Base-by-base conservation (phyloP, 2,888 invertebrate species). In the Trissolcus japonicus region DNA sequence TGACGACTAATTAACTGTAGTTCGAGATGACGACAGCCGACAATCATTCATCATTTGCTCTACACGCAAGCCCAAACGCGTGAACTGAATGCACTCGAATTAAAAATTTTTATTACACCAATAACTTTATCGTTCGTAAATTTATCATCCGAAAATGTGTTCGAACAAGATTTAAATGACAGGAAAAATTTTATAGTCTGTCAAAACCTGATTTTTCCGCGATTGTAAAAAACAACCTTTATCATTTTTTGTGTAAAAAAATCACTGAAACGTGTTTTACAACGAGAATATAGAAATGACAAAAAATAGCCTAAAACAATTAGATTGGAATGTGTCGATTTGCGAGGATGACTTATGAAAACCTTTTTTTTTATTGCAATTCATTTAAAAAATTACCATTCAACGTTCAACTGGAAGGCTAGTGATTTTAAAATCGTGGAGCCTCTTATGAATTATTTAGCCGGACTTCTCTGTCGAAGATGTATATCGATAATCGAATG, bases 401-500 rank as follows among this genome's bases (percentile, higher is more conserved):
- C 17, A 4, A 43, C 19, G 25, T 6, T 61, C 19, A 29, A 40
- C 11, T 19, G 19, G 13, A 35, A 11, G 43, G 48, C 21, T 62
- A 41, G 4, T 4, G 25, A 62, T 40, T 62, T 62, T 21, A 40
- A 40, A 21, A 62, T 51, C 40, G 51, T 9, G n/a, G 41, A 14
- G n/a, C 19, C 35, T 40, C 41, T 40, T 40, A 51, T 53, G 72
- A 16, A 63, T 63, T 65, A 72, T 72, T 72, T 65, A 72, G 63
- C 72, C 59, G 54, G 63, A 63, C 54, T 72, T 40, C 16, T 54
- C 16, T 54, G 48, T 46, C 62, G 40, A 73, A 73, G 65, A 73
- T 73, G 40, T 72, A 55, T 73, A 73, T 73, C 73, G 40, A 63
- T 74, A 68, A 74, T 68, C 74, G 68, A 68, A 67, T 74, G 68